Conservation (phyloP, 2,888 invertebrate species). For the Lasioglossum pauxillum region DNA sequence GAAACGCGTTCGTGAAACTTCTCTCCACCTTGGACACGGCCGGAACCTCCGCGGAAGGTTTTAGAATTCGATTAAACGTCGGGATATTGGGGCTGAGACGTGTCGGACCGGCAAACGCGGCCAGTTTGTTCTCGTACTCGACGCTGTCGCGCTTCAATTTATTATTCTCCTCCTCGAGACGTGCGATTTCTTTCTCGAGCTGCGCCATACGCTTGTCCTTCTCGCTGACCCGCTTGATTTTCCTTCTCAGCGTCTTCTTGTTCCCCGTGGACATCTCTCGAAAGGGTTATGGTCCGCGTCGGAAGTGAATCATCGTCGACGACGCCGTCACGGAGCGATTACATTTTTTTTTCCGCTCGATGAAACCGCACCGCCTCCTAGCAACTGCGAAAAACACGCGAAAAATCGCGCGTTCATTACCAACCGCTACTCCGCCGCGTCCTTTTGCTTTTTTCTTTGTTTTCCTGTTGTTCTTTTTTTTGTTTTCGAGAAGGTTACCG, state of each 20-base stretch:
- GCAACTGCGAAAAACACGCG: conserved; percentile 43
- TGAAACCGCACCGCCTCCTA: conserved; percentile 20
- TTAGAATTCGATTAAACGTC: conserved; percentile 27
- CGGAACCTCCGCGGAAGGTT: conserved; percentile 17
- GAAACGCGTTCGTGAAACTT: background rate
- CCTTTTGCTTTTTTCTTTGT: background rate
- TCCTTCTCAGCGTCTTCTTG: conserved; percentile 37
- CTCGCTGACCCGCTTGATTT: conserved; percentile 37
- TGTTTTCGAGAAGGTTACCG: background rate
- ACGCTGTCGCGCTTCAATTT: conserved; percentile 63
- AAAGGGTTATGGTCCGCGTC: background rate
- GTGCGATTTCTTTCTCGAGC: conserved; percentile 49
- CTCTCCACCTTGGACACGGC: conserved; percentile 24
- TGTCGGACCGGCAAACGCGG: conserved; percentile 31
- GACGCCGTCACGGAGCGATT: conserved; percentile 18
- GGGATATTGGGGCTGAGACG: conserved; percentile 41
- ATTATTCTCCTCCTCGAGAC: conserved; percentile 59
- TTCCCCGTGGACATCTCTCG: conserved; percentile 53
- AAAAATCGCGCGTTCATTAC: background rate
- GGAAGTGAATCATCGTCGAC: background rate
- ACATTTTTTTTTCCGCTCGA: conserved; percentile 14
- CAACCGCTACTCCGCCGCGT: background rate
- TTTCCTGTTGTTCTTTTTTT: background rate
- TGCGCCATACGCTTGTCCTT: conserved; percentile 55
- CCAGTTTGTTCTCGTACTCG: conserved; percentile 55